A percentile compares a stretch with the other conserved stretches of the same genome.
phyloP scores from a whole-genome alignment of 2,888 invertebrate species.

The Philereme transversata region DNA sequence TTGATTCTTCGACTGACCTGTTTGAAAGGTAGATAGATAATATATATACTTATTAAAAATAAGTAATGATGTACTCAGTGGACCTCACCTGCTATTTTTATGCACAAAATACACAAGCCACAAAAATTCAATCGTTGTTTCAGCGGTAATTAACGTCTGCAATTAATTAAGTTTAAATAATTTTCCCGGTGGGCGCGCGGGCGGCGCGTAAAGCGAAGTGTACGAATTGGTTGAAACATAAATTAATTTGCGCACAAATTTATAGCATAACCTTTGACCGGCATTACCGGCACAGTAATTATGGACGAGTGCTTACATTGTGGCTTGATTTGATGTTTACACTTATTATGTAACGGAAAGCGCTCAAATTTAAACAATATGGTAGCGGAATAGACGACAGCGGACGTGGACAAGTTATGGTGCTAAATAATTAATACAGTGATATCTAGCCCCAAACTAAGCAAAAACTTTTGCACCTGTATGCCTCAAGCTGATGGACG shows the following conservation, averaged over 20 bases:
- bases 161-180: conserved; percentile 37
- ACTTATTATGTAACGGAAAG: background rate
- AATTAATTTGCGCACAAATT: conserved; percentile 21
- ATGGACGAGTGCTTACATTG: conserved; percentile 1
- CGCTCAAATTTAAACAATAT: no score
- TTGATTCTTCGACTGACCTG: no score
- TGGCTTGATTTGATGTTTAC: background rate
- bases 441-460: no score
- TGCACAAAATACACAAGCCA: background rate
- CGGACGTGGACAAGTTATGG: no score
- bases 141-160: conserved; percentile 31
- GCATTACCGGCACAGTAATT: background rate
- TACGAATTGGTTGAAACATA: conserved; percentile 19
- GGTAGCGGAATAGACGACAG: no score
- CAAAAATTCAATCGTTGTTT: conserved; percentile 19
- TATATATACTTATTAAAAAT: no score
- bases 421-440: no score
- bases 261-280: conserved; percentile 15
- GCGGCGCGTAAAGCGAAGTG: conserved; percentile 17
- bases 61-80: no score
- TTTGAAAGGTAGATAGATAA: no score
- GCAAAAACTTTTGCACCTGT: no score
- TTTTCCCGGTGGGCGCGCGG: conserved; percentile 10
- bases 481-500: no score
- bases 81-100: no score